These are phyloP conservation scores for Eciton burchellii DNA, from an alignment of 1,140 invertebrate species.

Conservation along the genomic window DNA sequence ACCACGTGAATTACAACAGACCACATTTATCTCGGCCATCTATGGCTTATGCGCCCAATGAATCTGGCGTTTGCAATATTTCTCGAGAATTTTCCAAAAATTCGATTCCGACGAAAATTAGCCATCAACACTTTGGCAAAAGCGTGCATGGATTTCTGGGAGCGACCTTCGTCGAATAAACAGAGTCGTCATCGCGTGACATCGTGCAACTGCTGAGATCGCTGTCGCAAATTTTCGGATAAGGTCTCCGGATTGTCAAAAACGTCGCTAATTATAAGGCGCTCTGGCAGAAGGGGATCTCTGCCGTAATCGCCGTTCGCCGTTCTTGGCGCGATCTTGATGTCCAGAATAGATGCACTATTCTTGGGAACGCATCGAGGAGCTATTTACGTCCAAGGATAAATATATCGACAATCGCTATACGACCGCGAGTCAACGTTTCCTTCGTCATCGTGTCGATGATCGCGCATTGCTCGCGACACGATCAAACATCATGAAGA, in stretches of 20 bases:
- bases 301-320: not conserved
- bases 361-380: conserved; percentile 25
- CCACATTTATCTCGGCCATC: not conserved
- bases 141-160: not conserved
- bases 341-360: conserved; percentile 33
- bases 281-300: not conserved
- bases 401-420: conserved; percentile 44
- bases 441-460: not conserved
- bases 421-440: conserved; percentile 45
- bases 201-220: not conserved
- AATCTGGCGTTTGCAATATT: conserved; percentile 3
- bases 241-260: not conserved
- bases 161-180: not conserved
- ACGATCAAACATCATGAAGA: not conserved
- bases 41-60: not conserved
- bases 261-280: conserved; percentile 21
- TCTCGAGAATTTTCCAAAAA: conserved; percentile 7
- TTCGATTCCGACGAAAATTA: conserved; percentile 19
- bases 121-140: conserved; percentile 1
- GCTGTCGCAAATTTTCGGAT: not conserved
- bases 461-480: not conserved
- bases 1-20: not conserved
- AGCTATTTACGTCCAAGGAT: conserved; percentile 15
- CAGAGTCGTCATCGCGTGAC: not conserved
- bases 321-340: conserved; percentile 29